Evolutionary conservation across 2,797 vertebrate genomes (phyloP), one percentile per base, ranked within the genome.

Genomic region (Sphenodon punctatus): DNA sequence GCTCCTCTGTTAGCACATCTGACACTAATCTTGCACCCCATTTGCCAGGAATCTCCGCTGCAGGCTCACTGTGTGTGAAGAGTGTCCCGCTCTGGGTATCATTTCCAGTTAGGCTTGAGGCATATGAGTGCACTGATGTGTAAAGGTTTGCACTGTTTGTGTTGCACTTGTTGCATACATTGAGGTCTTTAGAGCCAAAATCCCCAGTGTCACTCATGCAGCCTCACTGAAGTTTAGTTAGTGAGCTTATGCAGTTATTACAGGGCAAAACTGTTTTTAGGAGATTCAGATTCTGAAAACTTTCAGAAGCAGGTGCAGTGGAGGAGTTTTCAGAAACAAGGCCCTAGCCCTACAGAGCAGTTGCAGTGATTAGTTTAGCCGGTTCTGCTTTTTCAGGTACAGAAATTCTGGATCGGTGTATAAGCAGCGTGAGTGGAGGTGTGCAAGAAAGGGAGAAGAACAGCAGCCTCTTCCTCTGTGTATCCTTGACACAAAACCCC

Each of bases 381-480:
- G 34, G 30, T 10, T 69, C 43, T 81, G 78, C 73, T 89, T 82
- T 55, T 84, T 85, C 67, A 66, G 48, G 65, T 10, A 86, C 22
- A 4, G 49, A 53, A 83, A 66, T 89, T 86, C 82, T 78, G 80
- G 69, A 39, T n/a, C n/a, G n/a, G n/a, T n/a, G n/a, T n/a, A n/a
- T n/a, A n/a, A n/a, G n/a, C n/a, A n/a, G n/a, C n/a, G n/a, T n/a
- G n/a, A n/a, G n/a, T 30, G 42, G 79, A 77, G 65, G 73, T 86
- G 58, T 32, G 41, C 36, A 22, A 36, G 70, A 85, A 89, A 17
- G 23, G 13, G 56, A 74, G 60, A 45, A 25, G 34, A 55, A 34
- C 58, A 76, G 34, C 46, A 63, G 19, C 67, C 86, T 84, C 53
- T 49, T 53, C 4, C 76, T 3, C 25, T 82, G 25, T 1, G 0